These are phyloP conservation scores for Platycercus adscitus DNA, from an alignment of 2,113 vertebrate species.

Conservation along the genomic window DNA sequence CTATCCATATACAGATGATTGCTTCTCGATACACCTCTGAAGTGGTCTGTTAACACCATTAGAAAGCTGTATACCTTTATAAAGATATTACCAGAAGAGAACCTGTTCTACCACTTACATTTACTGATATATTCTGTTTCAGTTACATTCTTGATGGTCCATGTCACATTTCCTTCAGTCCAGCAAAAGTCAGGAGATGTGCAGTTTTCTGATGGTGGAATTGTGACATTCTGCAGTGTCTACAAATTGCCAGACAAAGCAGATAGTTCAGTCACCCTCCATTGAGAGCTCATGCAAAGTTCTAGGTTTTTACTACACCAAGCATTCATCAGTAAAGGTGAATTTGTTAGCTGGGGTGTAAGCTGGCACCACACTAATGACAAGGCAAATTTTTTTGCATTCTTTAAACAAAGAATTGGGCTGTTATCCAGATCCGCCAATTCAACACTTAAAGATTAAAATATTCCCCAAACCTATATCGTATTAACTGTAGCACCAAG, in stretches of 20 bases:
- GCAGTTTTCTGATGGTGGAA: conserved; percentile 79
- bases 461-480: background rate
- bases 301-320: background rate
- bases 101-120: conserved; percentile 80
- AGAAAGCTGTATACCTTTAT: background rate
- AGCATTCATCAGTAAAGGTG: background rate
- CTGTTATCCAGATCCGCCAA: background rate
- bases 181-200: conserved; percentile 78
- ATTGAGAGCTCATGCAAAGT: background rate
- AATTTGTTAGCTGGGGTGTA: background rate
- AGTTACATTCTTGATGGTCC: conserved; percentile 79
- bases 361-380: background rate
- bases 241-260: conserved; percentile 63
- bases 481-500: background rate
- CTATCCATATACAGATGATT: accelerated
- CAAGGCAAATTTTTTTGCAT: background rate
- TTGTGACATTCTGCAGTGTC: conserved; percentile 81
- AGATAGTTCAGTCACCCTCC: background rate
- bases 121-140: conserved; percentile 70
- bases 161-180: conserved; percentile 66
- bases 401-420: background rate
- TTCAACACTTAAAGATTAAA: background rate
- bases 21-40: background rate
- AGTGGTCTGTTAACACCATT: background rate
- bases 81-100: background rate